Base-by-base conservation (phyloP, 2,888 invertebrate species). In the Drosophila longiperda region DNA sequence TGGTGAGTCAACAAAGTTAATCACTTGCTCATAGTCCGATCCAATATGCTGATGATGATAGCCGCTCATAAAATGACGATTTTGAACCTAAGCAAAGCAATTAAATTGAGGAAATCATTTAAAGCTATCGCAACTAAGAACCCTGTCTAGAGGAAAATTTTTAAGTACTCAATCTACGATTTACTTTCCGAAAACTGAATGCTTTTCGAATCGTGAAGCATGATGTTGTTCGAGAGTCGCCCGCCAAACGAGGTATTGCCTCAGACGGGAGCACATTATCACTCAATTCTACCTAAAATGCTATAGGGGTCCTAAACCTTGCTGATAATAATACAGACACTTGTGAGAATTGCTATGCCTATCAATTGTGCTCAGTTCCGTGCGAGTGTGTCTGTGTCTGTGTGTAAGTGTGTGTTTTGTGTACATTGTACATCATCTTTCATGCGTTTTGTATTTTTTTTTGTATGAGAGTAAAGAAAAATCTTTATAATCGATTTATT, bases 1-100 rank as follows among this genome's bases (percentile, higher is more conserved):
- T 74, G 93, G 93, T 75, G 93, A 93, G 64, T 93, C 93, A 78
- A 93, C 92, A 84, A 93, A 93, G 83, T 92, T 92, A 66, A 93
- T 93, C 72, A 93, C 92, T 84, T 92, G 92, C 79, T 92, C 92
- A 90, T 92, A 93, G 87, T 92, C 92, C 70, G 90, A 83, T 59
- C 91, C 88, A 80, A 91, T 91, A 81, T 92, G 91, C 73, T 92
- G 91, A 76, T 91, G 91, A 82, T 91, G 89, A 80, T 91, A 91
- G 71, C 91, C 83, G 73, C 89, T 92, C 62, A 87, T 89, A 67
- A 89, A 91, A 83, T 83, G 90, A 57, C 90, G 90, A 87, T 86
- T 92, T 74, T 87, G 80, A 80, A 82, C 77, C 90, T 75, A 72
- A 38, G 26, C 9, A 36, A 6, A 8, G 11, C 7, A 70, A 50